phyloP scores from a whole-genome alignment of 2,113 vertebrate species.

The Empidonax alnorum region DNA sequence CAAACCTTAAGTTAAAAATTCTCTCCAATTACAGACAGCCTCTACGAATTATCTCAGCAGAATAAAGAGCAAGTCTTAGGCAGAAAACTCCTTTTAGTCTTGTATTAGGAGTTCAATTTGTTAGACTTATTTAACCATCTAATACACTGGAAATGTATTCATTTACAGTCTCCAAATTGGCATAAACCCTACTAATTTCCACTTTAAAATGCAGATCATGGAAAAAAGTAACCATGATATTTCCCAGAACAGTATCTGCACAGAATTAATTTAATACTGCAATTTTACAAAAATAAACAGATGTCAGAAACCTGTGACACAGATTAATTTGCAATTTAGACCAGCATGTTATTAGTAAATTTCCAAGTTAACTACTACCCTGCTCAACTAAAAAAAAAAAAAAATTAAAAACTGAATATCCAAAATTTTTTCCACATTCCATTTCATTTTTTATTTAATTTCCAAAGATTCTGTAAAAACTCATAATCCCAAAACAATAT shows the following conservation, averaged over 20 bases:
- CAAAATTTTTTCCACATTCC: background rate
- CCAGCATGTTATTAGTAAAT: background rate
- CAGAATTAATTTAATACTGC: constrained; percentile 45
- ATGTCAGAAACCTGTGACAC: constrained; percentile 47
- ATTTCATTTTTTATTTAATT: background rate
- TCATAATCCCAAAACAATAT: background rate
- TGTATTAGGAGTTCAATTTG: background rate
- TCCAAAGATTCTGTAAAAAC: background rate
- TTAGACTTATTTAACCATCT: background rate
- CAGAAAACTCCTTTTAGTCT: background rate
- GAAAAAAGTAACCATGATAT: constrained; percentile 33
- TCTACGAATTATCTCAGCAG: background rate
- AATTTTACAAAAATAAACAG: constrained; percentile 62
- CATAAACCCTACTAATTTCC: constrained; percentile 7
- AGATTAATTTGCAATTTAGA: constrained; percentile 60
- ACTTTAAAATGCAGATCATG: background rate
- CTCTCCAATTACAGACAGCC: background rate
- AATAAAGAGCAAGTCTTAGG: background rate
- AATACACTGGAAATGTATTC: background rate
- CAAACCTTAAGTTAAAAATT: background rate
- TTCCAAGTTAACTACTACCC: constrained; percentile 3
- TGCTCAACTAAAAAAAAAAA: background rate
- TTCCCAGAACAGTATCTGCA: constrained; percentile 40
- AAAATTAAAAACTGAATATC: background rate
- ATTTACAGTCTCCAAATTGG: background rate